phyloP scores from a whole-genome alignment of 2,113 vertebrate species.

The Mormyrus lacerda region DNA sequence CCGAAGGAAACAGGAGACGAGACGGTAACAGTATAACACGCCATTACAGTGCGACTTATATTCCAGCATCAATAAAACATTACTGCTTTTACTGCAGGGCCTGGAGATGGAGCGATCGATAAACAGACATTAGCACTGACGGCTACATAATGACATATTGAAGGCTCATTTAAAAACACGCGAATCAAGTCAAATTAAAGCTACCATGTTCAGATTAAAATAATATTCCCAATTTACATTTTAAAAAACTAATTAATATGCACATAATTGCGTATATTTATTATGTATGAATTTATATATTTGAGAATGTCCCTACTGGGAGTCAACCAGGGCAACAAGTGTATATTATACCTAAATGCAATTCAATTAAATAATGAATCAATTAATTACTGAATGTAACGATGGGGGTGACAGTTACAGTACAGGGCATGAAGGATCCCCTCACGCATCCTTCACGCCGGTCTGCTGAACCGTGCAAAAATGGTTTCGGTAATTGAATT shows the following conservation, averaged over 20 bases:
- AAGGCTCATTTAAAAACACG: background rate
- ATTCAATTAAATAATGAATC: background rate
- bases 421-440: background rate
- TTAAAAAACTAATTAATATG: background rate
- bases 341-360: background rate
- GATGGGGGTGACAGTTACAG: background rate
- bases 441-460: background rate
- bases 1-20: background rate
- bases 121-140: background rate
- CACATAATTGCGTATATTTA: background rate
- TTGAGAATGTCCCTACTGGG: background rate
- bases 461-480: background rate
- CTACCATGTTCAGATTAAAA: background rate
- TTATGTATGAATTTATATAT: background rate
- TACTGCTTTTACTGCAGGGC: background rate
- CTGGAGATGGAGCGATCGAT: background rate
- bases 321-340: background rate
- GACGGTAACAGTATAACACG: background rate
- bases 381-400: background rate
- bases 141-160: background rate
- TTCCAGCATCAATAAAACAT: conserved; percentile 5
- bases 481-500: background rate
- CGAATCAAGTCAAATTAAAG: background rate
- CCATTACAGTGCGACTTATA: background rate
- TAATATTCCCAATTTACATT: background rate